phyloP scores from a whole-genome alignment of 2,113 vertebrate species.

The Geococcyx californianus region DNA sequence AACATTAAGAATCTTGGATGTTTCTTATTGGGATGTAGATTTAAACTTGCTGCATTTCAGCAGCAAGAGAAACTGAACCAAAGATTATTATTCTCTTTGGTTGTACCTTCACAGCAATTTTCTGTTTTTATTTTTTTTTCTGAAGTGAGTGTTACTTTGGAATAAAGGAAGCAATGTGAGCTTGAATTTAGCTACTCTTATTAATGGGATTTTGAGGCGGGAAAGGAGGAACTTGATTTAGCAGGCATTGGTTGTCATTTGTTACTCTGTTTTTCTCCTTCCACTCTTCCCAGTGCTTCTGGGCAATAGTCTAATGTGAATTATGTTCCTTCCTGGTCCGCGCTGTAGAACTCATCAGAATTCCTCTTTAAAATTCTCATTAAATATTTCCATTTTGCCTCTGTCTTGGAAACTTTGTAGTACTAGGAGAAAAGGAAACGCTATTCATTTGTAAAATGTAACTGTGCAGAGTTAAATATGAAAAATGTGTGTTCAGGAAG shows the following conservation, averaged over 20 bases:
- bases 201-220: neutral
- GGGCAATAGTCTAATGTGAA: neutral
- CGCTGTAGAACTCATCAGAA: neutral
- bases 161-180: neutral
- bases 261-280: neutral
- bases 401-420: neutral
- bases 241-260: neutral
- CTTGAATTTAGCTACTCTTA: neutral
- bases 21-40: neutral
- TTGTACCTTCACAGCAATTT: neutral
- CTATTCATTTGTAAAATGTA: neutral
- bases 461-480: neutral
- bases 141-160: neutral
- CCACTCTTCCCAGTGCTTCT: neutral
- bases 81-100: neutral
- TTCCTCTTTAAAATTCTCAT: neutral
- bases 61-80: neutral
- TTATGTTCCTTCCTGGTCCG: neutral
- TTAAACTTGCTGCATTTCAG: neutral
- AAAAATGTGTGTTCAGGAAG: neutral
- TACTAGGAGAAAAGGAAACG: neutral
- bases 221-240: neutral
- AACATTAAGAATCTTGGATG: neutral
- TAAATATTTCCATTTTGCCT: neutral
- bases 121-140: neutral